These are phyloP conservation scores for Rachycentron canadum DNA, from an alignment of 2,797 vertebrate genomes.

Conservation along the genomic window DNA sequence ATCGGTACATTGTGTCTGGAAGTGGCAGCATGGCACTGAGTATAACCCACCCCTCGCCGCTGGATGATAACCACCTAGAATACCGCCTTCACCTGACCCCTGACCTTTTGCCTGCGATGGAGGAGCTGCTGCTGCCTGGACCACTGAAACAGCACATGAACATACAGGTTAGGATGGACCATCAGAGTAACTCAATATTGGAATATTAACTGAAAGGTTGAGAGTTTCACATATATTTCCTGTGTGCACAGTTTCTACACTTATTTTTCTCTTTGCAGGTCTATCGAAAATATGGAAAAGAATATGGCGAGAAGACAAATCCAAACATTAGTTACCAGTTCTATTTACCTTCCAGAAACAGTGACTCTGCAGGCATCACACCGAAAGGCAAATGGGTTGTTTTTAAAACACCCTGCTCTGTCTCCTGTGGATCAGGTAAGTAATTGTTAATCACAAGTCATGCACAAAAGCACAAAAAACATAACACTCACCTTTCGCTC, in stretches of 20 bases:
- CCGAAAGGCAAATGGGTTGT: constrained; percentile 82
- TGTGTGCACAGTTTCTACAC: not conserved
- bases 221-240: not conserved
- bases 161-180: constrained; percentile 88
- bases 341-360: constrained; percentile 72
- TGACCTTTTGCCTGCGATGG: constrained; percentile 88
- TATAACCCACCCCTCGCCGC: constrained; percentile 86
- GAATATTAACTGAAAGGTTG: not conserved
- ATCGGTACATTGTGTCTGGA: constrained; percentile 89
- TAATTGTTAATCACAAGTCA: not conserved
- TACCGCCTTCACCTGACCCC: constrained; percentile 89
- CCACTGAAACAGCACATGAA: constrained; percentile 85
- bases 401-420: constrained; percentile 86
- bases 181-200: not conserved
- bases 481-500: not conserved
- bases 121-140: constrained; percentile 89
- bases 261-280: constrained; percentile 82
- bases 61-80: constrained; percentile 89
- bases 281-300: constrained; percentile 91
- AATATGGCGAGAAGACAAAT: constrained; percentile 90
- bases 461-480: constrained; percentile 12
- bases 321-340: constrained; percentile 93
- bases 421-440: constrained; percentile 93
- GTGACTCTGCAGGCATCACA: constrained; percentile 45
- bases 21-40: constrained; percentile 84